phyloP scores from a whole-genome alignment of 1,140 invertebrate species.

The Pachyrhynchus sulphureomaculatus region DNA sequence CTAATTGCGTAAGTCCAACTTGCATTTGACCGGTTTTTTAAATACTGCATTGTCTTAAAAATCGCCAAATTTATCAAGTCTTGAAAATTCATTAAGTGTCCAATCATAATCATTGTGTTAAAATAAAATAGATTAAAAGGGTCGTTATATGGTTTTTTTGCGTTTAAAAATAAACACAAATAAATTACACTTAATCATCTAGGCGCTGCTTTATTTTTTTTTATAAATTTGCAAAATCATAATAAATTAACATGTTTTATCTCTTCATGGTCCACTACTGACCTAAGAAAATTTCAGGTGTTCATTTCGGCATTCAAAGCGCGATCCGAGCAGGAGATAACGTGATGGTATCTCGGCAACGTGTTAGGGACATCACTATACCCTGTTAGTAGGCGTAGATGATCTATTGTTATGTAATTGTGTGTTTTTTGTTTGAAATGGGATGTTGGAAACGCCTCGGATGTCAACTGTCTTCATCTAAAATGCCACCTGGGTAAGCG shows the following conservation, averaged over 20 bases:
- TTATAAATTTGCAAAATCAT: too few relatives aligned
- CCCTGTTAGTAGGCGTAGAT: conserved; percentile 52
- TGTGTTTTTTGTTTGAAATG: conserved; percentile 51
- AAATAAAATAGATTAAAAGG: too few relatives aligned
- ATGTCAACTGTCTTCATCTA: conserved; percentile 48
- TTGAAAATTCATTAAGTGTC: too few relatives aligned
- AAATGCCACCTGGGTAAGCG: conserved; percentile 44
- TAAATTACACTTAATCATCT: not conserved
- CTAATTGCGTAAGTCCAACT: too few relatives aligned
- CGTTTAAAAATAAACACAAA: too few relatives aligned
- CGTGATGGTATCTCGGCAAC: conserved; percentile 44
- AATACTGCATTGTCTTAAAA: too few relatives aligned
- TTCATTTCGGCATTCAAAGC: conserved; percentile 43
- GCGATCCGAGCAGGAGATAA: conserved; percentile 43
- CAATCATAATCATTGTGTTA: too few relatives aligned
- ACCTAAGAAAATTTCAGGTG: conserved; percentile 38
- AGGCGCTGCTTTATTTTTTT: not conserved
- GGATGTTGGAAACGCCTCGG: conserved; percentile 48
- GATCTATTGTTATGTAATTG: conserved; percentile 51
- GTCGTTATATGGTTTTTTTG: too few relatives aligned
- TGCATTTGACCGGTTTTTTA: too few relatives aligned
- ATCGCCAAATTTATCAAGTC: too few relatives aligned
- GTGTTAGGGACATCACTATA: conserved; percentile 50
- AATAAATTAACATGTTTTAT: not conserved
- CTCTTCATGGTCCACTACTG: conserved; percentile 2